Evolutionary conservation across 2,888 invertebrate species (phyloP), one percentile per base, ranked within the genome.

Genomic region (Strigamia maritima): DNA sequence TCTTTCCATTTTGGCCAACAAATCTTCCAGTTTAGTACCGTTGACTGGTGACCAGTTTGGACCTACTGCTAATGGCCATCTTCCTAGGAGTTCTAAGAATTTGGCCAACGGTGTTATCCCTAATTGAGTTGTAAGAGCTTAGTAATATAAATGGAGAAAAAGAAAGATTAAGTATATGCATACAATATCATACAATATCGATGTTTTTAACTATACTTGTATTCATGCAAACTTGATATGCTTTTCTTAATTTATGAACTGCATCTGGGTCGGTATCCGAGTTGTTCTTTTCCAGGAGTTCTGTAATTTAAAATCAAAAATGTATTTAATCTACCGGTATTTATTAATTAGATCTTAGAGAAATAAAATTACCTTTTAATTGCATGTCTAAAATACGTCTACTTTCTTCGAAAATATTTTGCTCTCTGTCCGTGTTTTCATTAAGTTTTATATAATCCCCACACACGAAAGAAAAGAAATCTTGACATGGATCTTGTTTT

Each of bases 401-500:
- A 65, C 60, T 65, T 24, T 65, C 60, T 65, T 65, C 60, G 60
- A 65, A 65, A 22, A 22, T 65, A 65, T 65, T 65, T 4, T 65
- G 22, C 12, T 65, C 60, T 12, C 22, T 65, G 12, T 65, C 22
- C 24, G 22, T 24, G 8, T 65, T n/a, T 65, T n/a, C 12, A 24
- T 65, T 19, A 0, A 24, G 60, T 65, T 65, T 65, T 24, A 65
- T 65, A 7, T 65, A 65, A 24, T 24, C 22, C 24, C 76, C 76
- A 44, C 76, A 76, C 38, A 40, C 76, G 26, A 38, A 76, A 44
- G 40, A 19, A 12, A 40, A 76, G 22, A 76, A 76, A 19, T 76
- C 76, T 24, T 76, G 35, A 44, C 76, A 76, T 6, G 76, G 76
- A 76, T 76, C 76, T 65, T 65, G 60, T n/a, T 65, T 22, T 22